Evolutionary conservation across 1,140 invertebrate genomes (phyloP).

Genomic region (Apis florea): DNA sequence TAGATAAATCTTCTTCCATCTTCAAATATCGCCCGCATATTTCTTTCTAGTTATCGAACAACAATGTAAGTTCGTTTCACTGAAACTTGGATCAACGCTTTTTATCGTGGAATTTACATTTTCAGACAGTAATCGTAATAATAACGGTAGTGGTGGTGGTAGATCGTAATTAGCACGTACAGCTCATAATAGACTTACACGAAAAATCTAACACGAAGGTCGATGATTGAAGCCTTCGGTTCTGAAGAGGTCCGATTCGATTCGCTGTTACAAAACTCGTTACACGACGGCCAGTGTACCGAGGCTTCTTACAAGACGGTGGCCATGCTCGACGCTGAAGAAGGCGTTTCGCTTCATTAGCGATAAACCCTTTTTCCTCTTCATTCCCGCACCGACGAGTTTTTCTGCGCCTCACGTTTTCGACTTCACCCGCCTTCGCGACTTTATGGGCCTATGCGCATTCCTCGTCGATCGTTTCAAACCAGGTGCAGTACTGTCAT

Average conservation of each 20-base stretch:
- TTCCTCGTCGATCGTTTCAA: conserved; percentile 66
- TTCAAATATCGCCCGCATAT: no score
- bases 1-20: no score
- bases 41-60: no score
- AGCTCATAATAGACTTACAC: conserved; percentile 19
- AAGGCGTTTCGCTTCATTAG: conserved; percentile 75
- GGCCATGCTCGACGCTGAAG: conserved; percentile 66
- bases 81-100: background rate
- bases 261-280: conserved; percentile 72
- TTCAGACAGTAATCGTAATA: background rate
- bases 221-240: conserved; percentile 56
- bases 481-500: conserved; percentile 63
- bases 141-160: background rate
- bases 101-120: conserved; percentile 1
- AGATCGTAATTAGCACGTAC: conserved; percentile 60
- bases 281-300: conserved; percentile 66
- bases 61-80: no score
- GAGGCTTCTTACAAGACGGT: conserved; percentile 66
- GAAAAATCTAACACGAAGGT: conserved; percentile 61
- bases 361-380: conserved; percentile 68
- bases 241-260: conserved; percentile 64
- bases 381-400: conserved; percentile 60
- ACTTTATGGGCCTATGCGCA: conserved; percentile 62
- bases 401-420: conserved; percentile 63
- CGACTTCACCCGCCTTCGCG: conserved; percentile 59